Evolutionary conservation across 2,113 vertebrate species (phyloP).

Genomic region (Actenoides hombroni): DNA sequence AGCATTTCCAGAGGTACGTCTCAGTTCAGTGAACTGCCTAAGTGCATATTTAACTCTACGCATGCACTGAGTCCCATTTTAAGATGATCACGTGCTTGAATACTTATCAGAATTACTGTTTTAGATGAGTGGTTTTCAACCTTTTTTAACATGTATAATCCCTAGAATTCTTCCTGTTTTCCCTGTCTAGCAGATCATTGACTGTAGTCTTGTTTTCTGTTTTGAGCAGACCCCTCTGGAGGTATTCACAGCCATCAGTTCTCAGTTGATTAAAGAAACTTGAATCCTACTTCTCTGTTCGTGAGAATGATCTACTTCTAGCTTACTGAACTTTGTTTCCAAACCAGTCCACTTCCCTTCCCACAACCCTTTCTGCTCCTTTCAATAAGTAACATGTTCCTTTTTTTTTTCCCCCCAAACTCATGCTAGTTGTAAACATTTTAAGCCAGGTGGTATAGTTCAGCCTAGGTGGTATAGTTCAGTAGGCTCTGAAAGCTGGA

Average conservation of each 20-base stretch:
- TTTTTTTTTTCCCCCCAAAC: not conserved
- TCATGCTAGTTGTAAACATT: not conserved
- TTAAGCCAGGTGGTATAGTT: not conserved
- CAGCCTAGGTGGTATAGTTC: not conserved
- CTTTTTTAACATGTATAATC: not conserved
- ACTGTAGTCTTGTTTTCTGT: not conserved
- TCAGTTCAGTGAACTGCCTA: not conserved
- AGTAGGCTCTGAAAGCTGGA: not conserved
- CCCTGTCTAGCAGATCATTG: not conserved
- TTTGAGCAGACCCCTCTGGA: not conserved
- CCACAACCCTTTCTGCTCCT: not conserved
- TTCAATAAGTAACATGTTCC: not conserved
- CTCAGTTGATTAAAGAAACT: not conserved
- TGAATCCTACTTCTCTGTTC: not conserved
- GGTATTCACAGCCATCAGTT: not conserved
- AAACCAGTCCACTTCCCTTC: not conserved
- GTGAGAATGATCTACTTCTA: not conserved
- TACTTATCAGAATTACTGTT: not conserved
- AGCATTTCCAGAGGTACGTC: not conserved
- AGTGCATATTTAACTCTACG: not conserved
- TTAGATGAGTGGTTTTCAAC: not conserved
- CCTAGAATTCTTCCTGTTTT: not conserved
- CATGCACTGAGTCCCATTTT: not conserved
- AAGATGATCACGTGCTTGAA: not conserved
- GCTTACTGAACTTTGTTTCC: not conserved